Evolutionary conservation across 2,113 vertebrate species (phyloP).

Genomic region (Leuciscus idus): DNA sequence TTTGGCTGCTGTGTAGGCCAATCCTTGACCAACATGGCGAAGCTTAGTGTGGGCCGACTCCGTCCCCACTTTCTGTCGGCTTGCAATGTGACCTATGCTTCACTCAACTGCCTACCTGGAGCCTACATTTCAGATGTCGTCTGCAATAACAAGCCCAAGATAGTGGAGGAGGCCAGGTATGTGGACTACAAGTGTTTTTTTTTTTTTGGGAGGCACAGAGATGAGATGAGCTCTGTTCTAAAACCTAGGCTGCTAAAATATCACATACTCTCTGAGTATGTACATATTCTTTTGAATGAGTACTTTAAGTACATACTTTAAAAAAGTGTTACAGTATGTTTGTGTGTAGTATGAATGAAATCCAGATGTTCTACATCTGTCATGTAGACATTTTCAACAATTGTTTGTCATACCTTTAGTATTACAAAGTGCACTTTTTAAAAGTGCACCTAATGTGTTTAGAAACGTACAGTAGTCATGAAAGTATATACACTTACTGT

Average conservation of each 20-base stretch:
- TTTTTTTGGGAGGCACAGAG: neutral
- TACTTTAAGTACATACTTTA: neutral
- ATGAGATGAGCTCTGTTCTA: neutral
- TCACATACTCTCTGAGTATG: neutral
- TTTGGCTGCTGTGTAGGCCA: slow-evolving; percentile 81
- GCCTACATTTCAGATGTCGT: slow-evolving; percentile 66
- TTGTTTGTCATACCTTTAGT: too few species aligned
- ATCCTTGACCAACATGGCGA: slow-evolving; percentile 82
- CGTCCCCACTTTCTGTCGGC: slow-evolving; percentile 77
- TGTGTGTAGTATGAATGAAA: too few species aligned
- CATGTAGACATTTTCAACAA: too few species aligned
- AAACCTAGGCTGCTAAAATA: neutral
- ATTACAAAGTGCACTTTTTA: too few species aligned
- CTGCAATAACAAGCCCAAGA: slow-evolving; percentile 62
- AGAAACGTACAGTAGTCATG: too few species aligned
- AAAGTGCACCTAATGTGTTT: too few species aligned
- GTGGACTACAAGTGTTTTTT: slow-evolving; percentile 1
- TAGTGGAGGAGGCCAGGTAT: slow-evolving; percentile 76
- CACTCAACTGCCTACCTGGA: slow-evolving; percentile 66
- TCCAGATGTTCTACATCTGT: neutral
- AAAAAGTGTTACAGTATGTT: neutral
- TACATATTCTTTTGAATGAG: neutral
- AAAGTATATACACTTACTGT: too few species aligned
- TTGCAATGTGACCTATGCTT: slow-evolving; percentile 73
- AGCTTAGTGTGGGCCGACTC: slow-evolving; percentile 78